Percentiles rank a stretch among this genome's conserved stretches.
Conservation (phyloP, 2,113 vertebrate genomes). For the Ondatra zibethicus region DNA sequence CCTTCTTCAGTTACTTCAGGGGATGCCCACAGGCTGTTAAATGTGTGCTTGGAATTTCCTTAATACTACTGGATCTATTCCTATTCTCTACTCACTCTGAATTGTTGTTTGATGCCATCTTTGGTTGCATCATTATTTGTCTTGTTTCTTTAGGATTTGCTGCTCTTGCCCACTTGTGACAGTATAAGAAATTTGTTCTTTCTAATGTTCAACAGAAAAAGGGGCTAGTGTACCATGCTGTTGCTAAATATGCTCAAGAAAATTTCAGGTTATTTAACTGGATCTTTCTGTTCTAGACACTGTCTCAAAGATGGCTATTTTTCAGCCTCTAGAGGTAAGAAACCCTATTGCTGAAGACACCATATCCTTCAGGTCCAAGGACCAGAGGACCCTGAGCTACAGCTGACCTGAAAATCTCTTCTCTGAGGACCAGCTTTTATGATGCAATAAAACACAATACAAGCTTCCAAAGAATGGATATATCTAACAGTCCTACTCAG, state of each 20-base stretch:
- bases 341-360: background rate
- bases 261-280: background rate
- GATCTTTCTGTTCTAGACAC: background rate
- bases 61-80: background rate
- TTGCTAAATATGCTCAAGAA: background rate
- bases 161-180: background rate
- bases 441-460: background rate
- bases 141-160: background rate
- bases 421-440: background rate
- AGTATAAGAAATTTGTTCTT: background rate
- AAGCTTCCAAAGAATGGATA: background rate
- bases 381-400: background rate
- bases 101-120: background rate
- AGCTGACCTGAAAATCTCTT: background rate
- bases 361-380: background rate
- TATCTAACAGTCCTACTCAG: background rate
- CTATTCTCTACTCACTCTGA: background rate
- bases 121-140: background rate
- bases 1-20: background rate
- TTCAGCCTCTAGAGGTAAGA: background rate
- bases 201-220: background rate
- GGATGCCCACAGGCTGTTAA: background rate
- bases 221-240: background rate
- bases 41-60: background rate
- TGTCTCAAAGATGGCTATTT: background rate